phyloP scores from a whole-genome alignment of 1,140 invertebrate species.

The Pachypsylla venusta region DNA sequence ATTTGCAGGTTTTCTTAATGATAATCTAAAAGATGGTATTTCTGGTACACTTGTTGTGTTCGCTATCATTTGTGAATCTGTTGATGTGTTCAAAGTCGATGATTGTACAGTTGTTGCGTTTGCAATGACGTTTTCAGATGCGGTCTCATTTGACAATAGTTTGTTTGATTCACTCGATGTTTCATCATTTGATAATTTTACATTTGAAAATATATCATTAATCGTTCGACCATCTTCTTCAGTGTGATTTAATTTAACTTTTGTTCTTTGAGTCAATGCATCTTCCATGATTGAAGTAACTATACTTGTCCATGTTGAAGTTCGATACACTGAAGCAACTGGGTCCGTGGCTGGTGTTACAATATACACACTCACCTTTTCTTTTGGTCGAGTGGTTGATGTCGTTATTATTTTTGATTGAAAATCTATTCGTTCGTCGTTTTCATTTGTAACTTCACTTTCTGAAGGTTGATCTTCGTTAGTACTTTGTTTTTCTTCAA shows the following conservation, averaged over 20 bases:
- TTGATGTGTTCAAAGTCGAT: neutral
- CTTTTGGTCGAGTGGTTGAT: slow-evolving; percentile 17
- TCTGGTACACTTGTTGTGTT: neutral
- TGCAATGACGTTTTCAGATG: too few species aligned
- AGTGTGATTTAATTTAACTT: neutral
- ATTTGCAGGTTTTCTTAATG: slow-evolving; percentile 1
- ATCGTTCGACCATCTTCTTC: neutral
- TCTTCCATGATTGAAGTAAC: slow-evolving; percentile 25
- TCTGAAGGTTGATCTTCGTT: slow-evolving; percentile 22
- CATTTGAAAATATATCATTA: neutral
- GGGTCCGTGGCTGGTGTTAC: slow-evolving; percentile 13
- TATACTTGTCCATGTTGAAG: slow-evolving; percentile 24
- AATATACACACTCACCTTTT: slow-evolving; percentile 23
- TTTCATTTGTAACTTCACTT: slow-evolving; percentile 3
- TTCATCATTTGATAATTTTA: too few species aligned
- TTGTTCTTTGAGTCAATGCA: slow-evolving; percentile 14
- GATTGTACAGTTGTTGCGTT: neutral
- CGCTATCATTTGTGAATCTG: neutral
- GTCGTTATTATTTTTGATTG: slow-evolving; percentile 11
- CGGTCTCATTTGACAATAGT: neutral
- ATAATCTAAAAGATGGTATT: neutral
- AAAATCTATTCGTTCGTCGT: slow-evolving; percentile 5
- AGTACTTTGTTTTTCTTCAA: slow-evolving; percentile 22
- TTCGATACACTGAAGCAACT: slow-evolving; percentile 12
- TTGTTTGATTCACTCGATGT: neutral